Base-by-base conservation (phyloP, 1,140 invertebrate genomes). In the Caenorhabditis briggsae region DNA sequence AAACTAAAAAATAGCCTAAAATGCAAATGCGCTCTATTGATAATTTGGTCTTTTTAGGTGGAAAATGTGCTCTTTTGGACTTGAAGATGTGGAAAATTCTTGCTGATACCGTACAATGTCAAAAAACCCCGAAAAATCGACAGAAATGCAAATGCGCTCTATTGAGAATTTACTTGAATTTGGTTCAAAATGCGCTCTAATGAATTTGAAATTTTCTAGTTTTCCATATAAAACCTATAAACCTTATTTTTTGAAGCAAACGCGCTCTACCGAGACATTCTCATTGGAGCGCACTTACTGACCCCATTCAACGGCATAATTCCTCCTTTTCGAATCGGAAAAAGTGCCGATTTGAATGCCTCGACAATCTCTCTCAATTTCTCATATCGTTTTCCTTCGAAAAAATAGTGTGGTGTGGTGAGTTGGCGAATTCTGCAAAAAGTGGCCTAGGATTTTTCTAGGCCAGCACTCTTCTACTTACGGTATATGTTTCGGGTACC, bases 321-420 rank as follows among this genome's bases (percentile, higher is more conserved):
- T 78, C 70, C 70, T 46, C 70, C 70, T 78, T 78, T 78, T 50
- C 70, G 43, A 23, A 78, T 53, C 46, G 70, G 70, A 78, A 78
- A 50, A 20, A 78, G 7, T 5, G 70, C 70, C 20, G 46, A 46
- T 23, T 78, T 48, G 41, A 46, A 78, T 7, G 23, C n/a, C 18
- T 78, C 46, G 2, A 78, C 70, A 23, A 78, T 78, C 25, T 78
- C 70, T 12, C 70, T 46, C 12, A 78, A n/a, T 5, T 46, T 78
- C 1, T 78, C 70, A 46, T 50, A 78, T 50, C 70, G 70, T 53
- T 78, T 78, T 50, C 70, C 70, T 25, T 78, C 70, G 46, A 78
- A 78, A 50, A 78, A 78, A 23, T 78, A 78, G n/a, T 78, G 70
- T 20, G 70, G 70, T 16, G 70, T 23, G n/a, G 70, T 78, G 20